Conservation (phyloP, 1,140 invertebrate genomes). For the Drosophila triauraria region DNA sequence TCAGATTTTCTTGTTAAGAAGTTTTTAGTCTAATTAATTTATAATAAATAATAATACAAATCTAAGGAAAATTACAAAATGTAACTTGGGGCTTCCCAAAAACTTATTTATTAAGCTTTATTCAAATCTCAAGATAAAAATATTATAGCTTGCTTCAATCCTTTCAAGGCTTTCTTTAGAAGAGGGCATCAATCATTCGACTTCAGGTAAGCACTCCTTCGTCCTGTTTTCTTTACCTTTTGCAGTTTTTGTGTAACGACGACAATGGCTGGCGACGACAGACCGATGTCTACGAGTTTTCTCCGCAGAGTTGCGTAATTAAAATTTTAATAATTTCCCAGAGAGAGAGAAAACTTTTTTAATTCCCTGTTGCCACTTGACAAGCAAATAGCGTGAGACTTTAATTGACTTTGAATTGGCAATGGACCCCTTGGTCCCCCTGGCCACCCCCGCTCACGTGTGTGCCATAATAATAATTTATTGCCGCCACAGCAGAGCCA, state of each 20-base stretch:
- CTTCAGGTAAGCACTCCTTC: background rate
- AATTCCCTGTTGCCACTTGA: conserved; percentile 61
- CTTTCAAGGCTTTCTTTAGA: background rate
- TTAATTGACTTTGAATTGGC: conserved; percentile 76
- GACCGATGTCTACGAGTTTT: conserved; percentile 52
- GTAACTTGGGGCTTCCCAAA: too few relatives aligned
- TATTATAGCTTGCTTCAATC: background rate
- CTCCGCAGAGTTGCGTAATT: conserved; percentile 64
- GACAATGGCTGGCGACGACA: conserved; percentile 39
- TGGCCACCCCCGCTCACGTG: conserved; percentile 8
- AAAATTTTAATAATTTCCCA: conserved; percentile 76
- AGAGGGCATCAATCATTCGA: background rate
- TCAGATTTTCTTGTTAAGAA: too few relatives aligned
- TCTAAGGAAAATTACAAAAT: too few relatives aligned
- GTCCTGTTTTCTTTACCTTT: conserved; percentile 55
- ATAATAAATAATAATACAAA: too few relatives aligned
- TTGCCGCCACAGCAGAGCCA: conserved; percentile 2
- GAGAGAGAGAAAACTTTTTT: conserved; percentile 54
- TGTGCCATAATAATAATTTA: conserved; percentile 51
- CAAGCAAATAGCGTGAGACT: conserved; percentile 53
- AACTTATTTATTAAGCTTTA: too few relatives aligned
- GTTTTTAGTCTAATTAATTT: too few relatives aligned
- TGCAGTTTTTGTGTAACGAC: conserved; percentile 19
- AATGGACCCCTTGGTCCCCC: conserved; percentile 2
- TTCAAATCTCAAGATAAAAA: background rate